Evolutionary conservation across 2,797 vertebrate genomes (phyloP).

Genomic region (Hirundo rustica): DNA sequence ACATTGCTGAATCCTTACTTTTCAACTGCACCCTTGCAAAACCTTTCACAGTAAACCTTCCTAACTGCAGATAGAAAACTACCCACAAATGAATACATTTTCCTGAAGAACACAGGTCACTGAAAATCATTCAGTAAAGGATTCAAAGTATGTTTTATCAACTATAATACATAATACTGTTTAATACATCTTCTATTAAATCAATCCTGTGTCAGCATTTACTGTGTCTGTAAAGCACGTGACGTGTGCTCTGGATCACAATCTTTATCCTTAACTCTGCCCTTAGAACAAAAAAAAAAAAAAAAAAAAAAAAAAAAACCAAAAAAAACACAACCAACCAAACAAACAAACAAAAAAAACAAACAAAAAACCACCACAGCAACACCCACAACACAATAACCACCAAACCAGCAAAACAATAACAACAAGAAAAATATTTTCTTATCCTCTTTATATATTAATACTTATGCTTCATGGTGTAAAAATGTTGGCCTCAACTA

Average conservation of each 20-base stretch:
- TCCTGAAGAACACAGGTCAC: not conserved
- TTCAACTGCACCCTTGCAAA: not conserved
- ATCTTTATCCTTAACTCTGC: not conserved
- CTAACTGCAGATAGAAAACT: not conserved
- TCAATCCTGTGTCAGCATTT: not conserved
- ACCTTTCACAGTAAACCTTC: not conserved
- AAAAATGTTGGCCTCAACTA: not conserved
- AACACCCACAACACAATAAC: too few species aligned
- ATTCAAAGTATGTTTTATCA: not conserved
- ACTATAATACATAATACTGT: not conserved
- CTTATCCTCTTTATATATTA: not conserved
- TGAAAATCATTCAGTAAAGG: not conserved
- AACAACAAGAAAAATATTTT: not conserved
- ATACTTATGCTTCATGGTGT: not conserved
- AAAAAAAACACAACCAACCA: too few species aligned
- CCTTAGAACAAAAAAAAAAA: too few species aligned
- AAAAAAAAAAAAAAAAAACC: not conserved
- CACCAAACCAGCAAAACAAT: not conserved
- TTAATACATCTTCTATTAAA: not conserved
- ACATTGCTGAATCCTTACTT: not conserved
- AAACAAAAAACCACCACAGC: not conserved
- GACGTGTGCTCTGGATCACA: rapidly evolving
- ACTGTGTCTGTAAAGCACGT: not conserved
- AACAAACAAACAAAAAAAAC: too few species aligned
- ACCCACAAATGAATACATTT: not conserved